Base-by-base conservation (phyloP, 2,113 vertebrate species). In the Paradoxurus hermaphroditus region DNA sequence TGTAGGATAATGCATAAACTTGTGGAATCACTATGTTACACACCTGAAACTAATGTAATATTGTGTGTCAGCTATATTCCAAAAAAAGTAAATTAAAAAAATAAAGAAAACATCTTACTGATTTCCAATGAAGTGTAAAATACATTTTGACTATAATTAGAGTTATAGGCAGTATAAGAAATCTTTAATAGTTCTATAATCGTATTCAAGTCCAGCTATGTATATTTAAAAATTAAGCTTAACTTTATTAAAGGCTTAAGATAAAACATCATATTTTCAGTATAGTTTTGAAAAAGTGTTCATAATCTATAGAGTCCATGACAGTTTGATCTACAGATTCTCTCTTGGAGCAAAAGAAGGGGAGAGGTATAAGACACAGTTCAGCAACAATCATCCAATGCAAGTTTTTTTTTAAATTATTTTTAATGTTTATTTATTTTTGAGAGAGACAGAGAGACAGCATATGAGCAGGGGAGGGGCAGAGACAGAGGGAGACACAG, bases 311-410 rank as follows among this genome's bases (percentile, higher is more conserved):
- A 53, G 7, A 75, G 36, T 68, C 11, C 34, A 62, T 9, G 31
- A 9, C 12, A 34, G 5, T 75, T 83, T 51, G 29, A 36, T 34
- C 12, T 65, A 83, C 5, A 59, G 18, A 25, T 49, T 73, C 21
- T 75, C 11, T 78, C 31, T 56, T 41, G 59, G 25, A 90, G 62
- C 23, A 70, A 56, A 23, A 27, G 7, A 31, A 12, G 23, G 0
- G 51, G 49, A 68, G 39, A n/a, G 29, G 16, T 73, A 10, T 15
- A 53, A 11, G 7, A 73, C 70, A n/a, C 67, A 68, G 91, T 75
- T 97, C 87, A 98, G 36, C 29, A 96, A 90, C 98, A 99, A 59
- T 98, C 98, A 99, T 62, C 98, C 98, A 70, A 99, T 98, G 92
- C 99, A 99, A 19, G 98, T n/a, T n/a, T n/a, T n/a, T n/a, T n/a